Base-by-base conservation (phyloP, 2,888 invertebrate genomes). In the Cactoblastis cactorum region DNA sequence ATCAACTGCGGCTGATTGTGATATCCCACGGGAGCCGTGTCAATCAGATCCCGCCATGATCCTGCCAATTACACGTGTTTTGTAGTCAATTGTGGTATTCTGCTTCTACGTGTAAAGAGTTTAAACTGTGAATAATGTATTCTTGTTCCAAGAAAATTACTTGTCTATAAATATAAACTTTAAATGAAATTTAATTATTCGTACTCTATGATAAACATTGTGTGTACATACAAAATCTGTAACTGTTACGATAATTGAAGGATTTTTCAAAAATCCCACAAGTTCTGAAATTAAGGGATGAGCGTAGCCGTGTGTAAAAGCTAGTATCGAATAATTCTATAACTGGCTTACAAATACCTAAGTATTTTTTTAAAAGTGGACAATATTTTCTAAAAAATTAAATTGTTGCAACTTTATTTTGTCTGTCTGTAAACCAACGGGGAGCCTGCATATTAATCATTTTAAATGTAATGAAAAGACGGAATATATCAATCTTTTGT, bases 401-500 rank as follows among this genome's bases (percentile, higher is more conserved):
- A 45, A 45, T 38, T 14, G 37, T 32, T 17, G 41, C 45, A 22
- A 37, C 22, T 5, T 4, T 4, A 22, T 47, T 45, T 49, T 49
- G 33, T 41, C 41, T 12, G 33, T 14, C 39, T 39, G 28, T 18
- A 52, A 62, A 56, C 41, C 58, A 61, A 67, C 63, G 66, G 76
- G 76, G 74, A 66, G 69, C 56, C 41, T 55, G 62, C 62, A 61
- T 68, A 83, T 83, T 78, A 78, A 84, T 84, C 78, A 83, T 81
- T 78, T 75, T 76, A 69, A 74, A 80, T 63, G 71, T 77, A 83
- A 85, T 84, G 79, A 83, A 84, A 83, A 76, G 74, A 72, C 69
- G 71, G 69, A 73, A 83, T 80, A 78, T 83, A 84, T 85, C 84
- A 83, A 85, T 85, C 83, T 85, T 81, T 84, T 85, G 84, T 83